Percentiles rank a stretch among this genome's conserved stretches.
Evolutionary conservation across 23 tunicate genomes (phyloP).

Genomic region (Ciona savignyi): DNA sequence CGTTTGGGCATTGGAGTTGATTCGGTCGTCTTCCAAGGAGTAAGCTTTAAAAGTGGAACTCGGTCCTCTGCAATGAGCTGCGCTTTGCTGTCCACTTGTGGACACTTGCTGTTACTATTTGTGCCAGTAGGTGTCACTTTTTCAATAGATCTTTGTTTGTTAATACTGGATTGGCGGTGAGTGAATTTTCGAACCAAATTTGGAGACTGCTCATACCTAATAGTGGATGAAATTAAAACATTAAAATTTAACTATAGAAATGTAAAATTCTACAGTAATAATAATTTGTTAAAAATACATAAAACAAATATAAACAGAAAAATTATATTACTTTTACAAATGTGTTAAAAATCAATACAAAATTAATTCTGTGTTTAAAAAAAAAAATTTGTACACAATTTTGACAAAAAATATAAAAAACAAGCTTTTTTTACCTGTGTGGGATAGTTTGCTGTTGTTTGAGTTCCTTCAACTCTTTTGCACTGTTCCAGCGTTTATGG

Average conservation of each 20-base stretch:
- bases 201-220: constrained; percentile 62
- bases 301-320: too few species aligned
- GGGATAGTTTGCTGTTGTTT: constrained; percentile 16
- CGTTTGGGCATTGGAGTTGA: neutral
- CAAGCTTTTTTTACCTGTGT: constrained; percentile 28
- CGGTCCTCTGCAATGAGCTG: constrained; percentile 8
- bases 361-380: too few species aligned
- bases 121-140: neutral
- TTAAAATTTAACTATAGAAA: too few species aligned
- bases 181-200: constrained; percentile 6
- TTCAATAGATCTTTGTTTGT: neutral
- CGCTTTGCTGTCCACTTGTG: neutral
- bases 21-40: constrained; percentile 20
- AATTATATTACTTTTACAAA: too few species aligned
- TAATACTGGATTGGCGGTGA: neutral
- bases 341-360: too few species aligned
- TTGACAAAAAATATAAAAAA: neutral
- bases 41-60: constrained; percentile 19
- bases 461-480: constrained; percentile 24
- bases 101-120: neutral
- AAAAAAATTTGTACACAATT: too few species aligned
- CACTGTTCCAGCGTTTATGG: constrained; percentile 50
- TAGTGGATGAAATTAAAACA: too few species aligned
- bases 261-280: too few species aligned
- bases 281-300: too few species aligned